Conservation (phyloP, 2,888 invertebrate genomes). For the Rhamphomyia laevipes region DNA sequence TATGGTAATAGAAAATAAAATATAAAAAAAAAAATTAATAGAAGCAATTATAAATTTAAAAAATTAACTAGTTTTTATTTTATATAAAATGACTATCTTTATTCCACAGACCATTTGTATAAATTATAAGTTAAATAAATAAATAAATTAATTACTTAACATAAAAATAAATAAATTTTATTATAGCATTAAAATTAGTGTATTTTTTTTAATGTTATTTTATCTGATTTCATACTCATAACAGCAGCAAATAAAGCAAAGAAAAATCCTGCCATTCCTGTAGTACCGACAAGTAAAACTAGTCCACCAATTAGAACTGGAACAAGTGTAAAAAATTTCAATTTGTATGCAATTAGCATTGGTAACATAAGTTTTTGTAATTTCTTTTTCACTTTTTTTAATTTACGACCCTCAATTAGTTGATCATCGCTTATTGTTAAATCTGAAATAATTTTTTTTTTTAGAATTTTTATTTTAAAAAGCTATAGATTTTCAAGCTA, state of each 20-base stretch:
- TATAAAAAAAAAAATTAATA: too few relatives aligned
- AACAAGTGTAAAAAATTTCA: conserved; percentile 68
- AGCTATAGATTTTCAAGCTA: too few relatives aligned
- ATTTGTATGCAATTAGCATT: conserved; percentile 66
- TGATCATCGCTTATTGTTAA: not conserved
- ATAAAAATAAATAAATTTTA: not conserved
- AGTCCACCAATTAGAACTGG: conserved; percentile 62
- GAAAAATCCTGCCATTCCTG: conserved; percentile 76
- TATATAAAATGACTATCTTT: too few relatives aligned
- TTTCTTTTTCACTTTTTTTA: conserved; percentile 44
- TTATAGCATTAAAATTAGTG: not conserved
- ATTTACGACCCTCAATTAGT: conserved; percentile 18
- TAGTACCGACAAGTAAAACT: conserved; percentile 61
- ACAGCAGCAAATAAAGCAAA: conserved; percentile 76
- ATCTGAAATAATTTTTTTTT: not conserved
- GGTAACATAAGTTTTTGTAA: conserved; percentile 61
- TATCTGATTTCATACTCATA: conserved; percentile 52
- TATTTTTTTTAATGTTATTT: not conserved
- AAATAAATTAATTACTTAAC: not conserved
- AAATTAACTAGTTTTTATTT: too few relatives aligned
- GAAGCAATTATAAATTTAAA: too few relatives aligned
- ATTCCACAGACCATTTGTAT: not conserved
- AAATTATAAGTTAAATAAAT: not conserved
- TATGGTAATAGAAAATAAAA: too few relatives aligned
- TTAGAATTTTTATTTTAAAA: too few relatives aligned